These are phyloP conservation scores for Bedellia somnulentella DNA, from an alignment of 2,888 invertebrate genomes.

Conservation along the genomic window DNA sequence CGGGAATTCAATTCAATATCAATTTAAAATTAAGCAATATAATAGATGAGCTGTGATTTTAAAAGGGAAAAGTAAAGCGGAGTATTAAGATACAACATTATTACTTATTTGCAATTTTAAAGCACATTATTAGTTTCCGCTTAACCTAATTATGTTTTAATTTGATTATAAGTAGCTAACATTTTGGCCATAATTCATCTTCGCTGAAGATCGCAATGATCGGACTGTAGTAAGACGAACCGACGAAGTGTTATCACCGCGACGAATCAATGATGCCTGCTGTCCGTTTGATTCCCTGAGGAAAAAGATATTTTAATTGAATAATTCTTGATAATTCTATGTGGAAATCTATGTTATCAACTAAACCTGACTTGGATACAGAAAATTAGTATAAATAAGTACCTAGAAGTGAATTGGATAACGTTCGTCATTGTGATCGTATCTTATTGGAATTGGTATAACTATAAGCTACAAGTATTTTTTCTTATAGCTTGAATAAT, in stretches of 20 bases:
- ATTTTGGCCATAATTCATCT: too few species aligned
- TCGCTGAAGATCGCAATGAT: conserved; percentile 36
- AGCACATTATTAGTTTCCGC: too few species aligned
- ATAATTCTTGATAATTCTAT: not conserved
- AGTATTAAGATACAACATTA: too few species aligned
- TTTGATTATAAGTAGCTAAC: too few species aligned
- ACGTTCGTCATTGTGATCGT: not conserved
- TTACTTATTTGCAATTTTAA: too few species aligned
- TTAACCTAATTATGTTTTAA: too few species aligned
- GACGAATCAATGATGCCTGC: conserved; percentile 38
- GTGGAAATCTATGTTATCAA: not conserved
- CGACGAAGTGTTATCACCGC: conserved; percentile 43
- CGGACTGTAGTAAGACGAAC: conserved; percentile 39
- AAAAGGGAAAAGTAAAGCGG: too few species aligned
- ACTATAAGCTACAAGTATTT: not conserved
- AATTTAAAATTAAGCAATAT: too few species aligned
- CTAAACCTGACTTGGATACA: not conserved
- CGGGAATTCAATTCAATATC: too few species aligned
- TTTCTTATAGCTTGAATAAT: too few species aligned
- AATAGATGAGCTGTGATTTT: too few species aligned
- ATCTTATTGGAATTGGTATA: not conserved
- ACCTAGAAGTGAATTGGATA: not conserved
- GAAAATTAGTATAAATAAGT: not conserved
- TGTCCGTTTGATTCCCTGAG: conserved; percentile 42
- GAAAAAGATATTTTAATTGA: conserved; percentile 11